Base-by-base conservation (phyloP, 2,113 vertebrate species). In the Eudyptes chrysolophus region DNA sequence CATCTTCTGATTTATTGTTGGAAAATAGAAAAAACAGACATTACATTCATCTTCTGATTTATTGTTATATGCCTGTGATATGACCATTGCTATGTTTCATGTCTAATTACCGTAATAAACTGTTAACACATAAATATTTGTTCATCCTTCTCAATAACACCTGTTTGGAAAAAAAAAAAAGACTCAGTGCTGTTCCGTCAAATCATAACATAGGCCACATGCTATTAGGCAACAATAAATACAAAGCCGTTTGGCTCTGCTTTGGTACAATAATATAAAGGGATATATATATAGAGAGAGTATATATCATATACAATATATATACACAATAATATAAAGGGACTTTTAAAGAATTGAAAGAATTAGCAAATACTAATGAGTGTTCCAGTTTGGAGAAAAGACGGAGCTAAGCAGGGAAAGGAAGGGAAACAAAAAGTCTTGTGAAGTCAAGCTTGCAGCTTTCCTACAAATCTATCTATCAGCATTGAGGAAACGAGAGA, bases 61-160 rank as follows among this genome's bases (percentile, higher is more conserved):
- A 58, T 66, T 65, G 22, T 70, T 91, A 20, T 19, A 27, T 69
- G 29, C 34, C 52, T 71, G 30, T 3, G 4, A 38, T 65, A 30
- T 29, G 29, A 51, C 11, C 11, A 13, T 72, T 76, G 36, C 25
- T 76, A 24, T 82, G 57, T 79, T 87, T 79, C 0, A 51, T 71
- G 82, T 75, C 32, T 87, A 48, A 55, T 85, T 89, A 72, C 16
- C 1, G 2, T 82, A 94, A 96, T 96, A 97, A 96, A 96, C 10
- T 19, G 4, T 94, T 89, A 82, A 78, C 8, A 51, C 3, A 40
- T 42, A 32, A 24, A 52, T 81, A 38, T 82, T 91, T 64, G 24
- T 82, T 95, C 27, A 61, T 95, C 34, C 44, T 84, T 92, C 52
- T 77, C 55, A 84, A 19, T 44, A 86, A 74, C 9, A 36, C 29